These are phyloP conservation scores for Anser cygnoides DNA, from an alignment of 2,113 vertebrate species.

Conservation along the genomic window DNA sequence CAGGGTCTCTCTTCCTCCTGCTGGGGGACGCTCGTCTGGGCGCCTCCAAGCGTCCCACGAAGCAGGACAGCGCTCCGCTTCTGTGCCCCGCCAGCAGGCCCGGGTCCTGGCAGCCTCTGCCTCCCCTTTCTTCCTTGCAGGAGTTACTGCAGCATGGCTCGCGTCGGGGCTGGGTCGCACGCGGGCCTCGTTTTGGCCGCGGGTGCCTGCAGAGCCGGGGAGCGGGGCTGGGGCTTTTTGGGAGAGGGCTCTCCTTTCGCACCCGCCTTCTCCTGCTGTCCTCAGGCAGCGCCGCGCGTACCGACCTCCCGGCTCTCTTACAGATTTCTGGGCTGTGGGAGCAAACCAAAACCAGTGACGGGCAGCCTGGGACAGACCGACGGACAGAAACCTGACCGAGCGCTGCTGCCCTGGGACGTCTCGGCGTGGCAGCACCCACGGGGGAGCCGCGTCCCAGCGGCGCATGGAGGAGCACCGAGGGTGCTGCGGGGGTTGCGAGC, in stretches of 20 bases:
- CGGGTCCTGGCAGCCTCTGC: neutral
- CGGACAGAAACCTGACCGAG: neutral
- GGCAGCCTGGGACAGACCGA: neutral
- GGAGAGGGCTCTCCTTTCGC: neutral
- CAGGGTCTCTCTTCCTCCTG: neutral
- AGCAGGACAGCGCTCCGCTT: fast-evolving
- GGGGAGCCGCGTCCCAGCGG: fast-evolving
- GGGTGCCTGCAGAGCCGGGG: neutral
- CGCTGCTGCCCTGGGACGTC: neutral
- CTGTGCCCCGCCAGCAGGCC: neutral
- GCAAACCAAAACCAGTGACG: constrained; percentile 40
- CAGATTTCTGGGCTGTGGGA: constrained; percentile 69
- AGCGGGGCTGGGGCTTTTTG: neutral
- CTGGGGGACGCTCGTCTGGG: neutral
- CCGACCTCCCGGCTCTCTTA: constrained; percentile 12
- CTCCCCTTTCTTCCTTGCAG: neutral
- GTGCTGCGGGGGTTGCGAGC: neutral
- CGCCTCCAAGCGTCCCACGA: neutral
- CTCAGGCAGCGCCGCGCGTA: neutral
- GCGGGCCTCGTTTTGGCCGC: fast-evolving
- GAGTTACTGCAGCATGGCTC: neutral
- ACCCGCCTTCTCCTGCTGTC: neutral
- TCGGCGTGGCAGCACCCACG: fast-evolving
- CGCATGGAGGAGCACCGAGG: neutral
- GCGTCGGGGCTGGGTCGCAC: fast-evolving